phyloP scores from a whole-genome alignment of 2,797 vertebrate species.

The Rhynchonycteris naso region DNA sequence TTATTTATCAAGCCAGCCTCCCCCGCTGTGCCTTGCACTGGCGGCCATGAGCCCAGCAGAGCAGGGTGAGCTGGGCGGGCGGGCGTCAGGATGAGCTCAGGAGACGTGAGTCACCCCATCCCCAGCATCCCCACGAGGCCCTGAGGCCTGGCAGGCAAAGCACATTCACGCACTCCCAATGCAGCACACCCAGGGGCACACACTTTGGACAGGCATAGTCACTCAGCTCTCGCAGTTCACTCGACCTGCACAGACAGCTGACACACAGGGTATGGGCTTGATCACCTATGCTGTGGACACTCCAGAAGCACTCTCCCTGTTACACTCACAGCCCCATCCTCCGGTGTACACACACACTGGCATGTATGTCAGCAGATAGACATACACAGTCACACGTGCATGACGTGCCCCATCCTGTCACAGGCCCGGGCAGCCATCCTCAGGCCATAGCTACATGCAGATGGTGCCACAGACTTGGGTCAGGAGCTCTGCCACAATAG shows the following conservation, averaged over 20 bases:
- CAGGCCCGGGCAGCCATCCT: not conserved
- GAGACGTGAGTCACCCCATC: slow-evolving; percentile 81
- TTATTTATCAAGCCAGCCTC: slow-evolving; percentile 81
- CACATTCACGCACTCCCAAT: slow-evolving; percentile 49
- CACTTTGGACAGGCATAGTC: not conserved
- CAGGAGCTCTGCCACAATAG: not conserved
- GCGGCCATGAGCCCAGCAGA: slow-evolving; percentile 77
- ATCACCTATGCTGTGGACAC: not conserved
- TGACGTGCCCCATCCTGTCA: not conserved
- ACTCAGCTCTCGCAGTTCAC: not conserved
- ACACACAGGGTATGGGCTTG: not conserved
- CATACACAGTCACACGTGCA: not conserved
- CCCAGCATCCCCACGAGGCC: slow-evolving; percentile 65
- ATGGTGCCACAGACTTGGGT: not conserved
- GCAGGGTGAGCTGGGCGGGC: slow-evolving; percentile 80
- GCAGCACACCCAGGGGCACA: slow-evolving; percentile 43
- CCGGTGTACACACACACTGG: not conserved
- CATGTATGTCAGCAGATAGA: not conserved
- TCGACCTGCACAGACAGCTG: not conserved
- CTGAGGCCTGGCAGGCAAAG: slow-evolving; percentile 64
- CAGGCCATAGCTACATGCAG: not conserved
- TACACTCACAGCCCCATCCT: not conserved
- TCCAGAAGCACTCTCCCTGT: not conserved
- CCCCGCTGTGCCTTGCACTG: slow-evolving; percentile 63
- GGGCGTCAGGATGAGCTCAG: slow-evolving; percentile 77